A percentile compares a stretch with the other conserved stretches of the same genome.
phyloP scores from a whole-genome alignment of 2,113 vertebrate genomes.

The Opisthocomus hoazin region DNA sequence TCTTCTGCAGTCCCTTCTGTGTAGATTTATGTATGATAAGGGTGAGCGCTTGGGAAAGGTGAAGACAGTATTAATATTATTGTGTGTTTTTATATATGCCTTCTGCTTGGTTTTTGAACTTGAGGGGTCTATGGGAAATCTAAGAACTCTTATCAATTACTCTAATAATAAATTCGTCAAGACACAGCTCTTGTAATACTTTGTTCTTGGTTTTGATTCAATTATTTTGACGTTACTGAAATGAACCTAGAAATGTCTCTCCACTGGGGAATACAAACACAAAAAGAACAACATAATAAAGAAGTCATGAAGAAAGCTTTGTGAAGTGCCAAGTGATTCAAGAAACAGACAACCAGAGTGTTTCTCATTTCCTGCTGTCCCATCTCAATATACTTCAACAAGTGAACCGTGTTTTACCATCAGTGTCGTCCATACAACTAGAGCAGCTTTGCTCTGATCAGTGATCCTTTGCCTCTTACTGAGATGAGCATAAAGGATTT shows the following conservation, averaged over 20 bases:
- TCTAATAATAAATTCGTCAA: constrained; percentile 52
- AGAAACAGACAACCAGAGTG: constrained; percentile 62
- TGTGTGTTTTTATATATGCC: neutral
- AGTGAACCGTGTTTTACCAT: constrained; percentile 54
- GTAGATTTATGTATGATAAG: constrained; percentile 6
- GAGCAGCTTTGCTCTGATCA: constrained; percentile 30
- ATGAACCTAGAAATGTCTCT: constrained; percentile 61
- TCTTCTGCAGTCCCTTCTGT: neutral
- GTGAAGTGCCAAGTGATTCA: constrained; percentile 58
- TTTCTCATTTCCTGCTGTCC: constrained; percentile 71
- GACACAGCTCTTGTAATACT: constrained; percentile 18
- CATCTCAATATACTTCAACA: constrained; percentile 58
- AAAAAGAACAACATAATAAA: constrained; percentile 46
- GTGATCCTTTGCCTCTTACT: constrained; percentile 48
- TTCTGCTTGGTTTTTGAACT: constrained; percentile 12
- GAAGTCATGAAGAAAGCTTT: constrained; percentile 17
- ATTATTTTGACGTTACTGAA: constrained; percentile 71
- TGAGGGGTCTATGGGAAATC: constrained; percentile 43
- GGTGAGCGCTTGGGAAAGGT: neutral
- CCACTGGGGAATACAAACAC: constrained; percentile 32
- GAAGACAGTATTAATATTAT: constrained; percentile 12
- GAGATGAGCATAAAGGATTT: constrained; percentile 3
- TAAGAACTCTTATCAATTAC: constrained; percentile 58
- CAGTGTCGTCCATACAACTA: neutral
- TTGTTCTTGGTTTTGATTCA: constrained; percentile 53